These are phyloP conservation scores for Idaea straminata DNA, from an alignment of 2,888 invertebrate species.

Conservation along the genomic window DNA sequence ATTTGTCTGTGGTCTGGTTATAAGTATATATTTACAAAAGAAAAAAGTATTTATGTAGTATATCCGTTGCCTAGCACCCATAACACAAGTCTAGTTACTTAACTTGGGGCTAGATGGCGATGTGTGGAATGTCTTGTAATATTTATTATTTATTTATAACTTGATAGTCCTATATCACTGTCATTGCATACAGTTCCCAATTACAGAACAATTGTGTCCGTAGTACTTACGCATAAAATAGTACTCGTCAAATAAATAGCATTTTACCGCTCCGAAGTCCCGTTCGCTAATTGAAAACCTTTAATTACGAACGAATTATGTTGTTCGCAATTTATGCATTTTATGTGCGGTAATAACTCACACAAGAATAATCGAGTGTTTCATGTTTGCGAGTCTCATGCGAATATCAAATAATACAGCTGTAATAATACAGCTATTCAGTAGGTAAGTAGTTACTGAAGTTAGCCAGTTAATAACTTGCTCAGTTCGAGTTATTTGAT, in stretches of 20 bases:
- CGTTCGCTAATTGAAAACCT: conserved; percentile 39
- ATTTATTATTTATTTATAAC: too few species aligned
- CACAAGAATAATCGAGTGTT: neutral
- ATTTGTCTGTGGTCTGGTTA: too few species aligned
- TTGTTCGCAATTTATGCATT: conserved; percentile 38
- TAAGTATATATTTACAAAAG: too few species aligned
- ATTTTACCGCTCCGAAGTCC: conserved; percentile 24
- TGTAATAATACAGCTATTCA: neutral
- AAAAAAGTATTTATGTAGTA: too few species aligned
- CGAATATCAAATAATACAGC: neutral
- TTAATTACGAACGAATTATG: conserved; percentile 43
- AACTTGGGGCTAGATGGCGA: too few species aligned
- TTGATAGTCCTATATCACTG: too few species aligned
- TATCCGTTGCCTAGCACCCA: too few species aligned
- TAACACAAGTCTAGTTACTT: too few species aligned
- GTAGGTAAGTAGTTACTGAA: conserved; percentile 9
- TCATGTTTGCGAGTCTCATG: neutral
- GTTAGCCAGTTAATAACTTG: conserved; percentile 19
- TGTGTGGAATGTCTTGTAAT: too few species aligned
- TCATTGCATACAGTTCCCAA: too few species aligned
- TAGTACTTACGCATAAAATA: neutral
- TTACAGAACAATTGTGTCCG: neutral
- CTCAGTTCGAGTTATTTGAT: conserved; percentile 17
- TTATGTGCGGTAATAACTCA: conserved; percentile 11
- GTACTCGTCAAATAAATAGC: conserved; percentile 29